Evolutionary conservation across 2,888 invertebrate genomes (phyloP), one percentile per base, ranked within the genome.

Genomic region (Agapostemon virescens): DNA sequence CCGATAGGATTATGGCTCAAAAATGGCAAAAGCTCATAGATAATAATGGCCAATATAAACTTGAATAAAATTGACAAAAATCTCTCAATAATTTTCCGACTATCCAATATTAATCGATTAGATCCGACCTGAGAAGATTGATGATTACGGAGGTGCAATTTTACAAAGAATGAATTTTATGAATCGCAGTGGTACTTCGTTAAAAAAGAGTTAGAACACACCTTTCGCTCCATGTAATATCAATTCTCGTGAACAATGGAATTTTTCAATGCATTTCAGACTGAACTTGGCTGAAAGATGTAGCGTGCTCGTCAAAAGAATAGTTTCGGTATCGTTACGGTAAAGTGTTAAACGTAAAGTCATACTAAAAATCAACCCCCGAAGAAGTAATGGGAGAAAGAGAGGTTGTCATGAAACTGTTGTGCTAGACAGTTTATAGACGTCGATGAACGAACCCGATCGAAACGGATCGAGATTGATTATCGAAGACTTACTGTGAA

Each of bases 281-380:
- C 38, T 23, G n/a, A 64, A 64, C 58, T 38, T 42, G 58, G 13
- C 33, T 55, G 33, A 7, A 49, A 68, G 40, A 68, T 17, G 55
- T 33, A 26, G 30, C 38, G 66, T 38, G 79, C 33, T 63, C 45
- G 67, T 40, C 26, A 36, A 74, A 58, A 69, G 68, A 63, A 68
- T 40, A 68, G 33, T 69, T 69, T 0, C 49, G 55, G 36, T 58
- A 49, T n/a, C 4, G 49, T 45, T 45, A n/a, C 45, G n/a, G 49
- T n/a, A n/a, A 49, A 1, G 11, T 11, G 38, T 38, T 38, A 9
- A 38, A 38, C 11, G 38, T 38, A 38, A 38, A 38, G 38, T 38
- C 38, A 2, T 38, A 38, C 38, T 11, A 38, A 38, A 38, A 38
- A 38, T 11, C 38, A 38, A 11, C 38, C 38, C 38, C 38, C 11